Conservation (phyloP, 2,888 invertebrate species). For the Aphrophora alni region DNA sequence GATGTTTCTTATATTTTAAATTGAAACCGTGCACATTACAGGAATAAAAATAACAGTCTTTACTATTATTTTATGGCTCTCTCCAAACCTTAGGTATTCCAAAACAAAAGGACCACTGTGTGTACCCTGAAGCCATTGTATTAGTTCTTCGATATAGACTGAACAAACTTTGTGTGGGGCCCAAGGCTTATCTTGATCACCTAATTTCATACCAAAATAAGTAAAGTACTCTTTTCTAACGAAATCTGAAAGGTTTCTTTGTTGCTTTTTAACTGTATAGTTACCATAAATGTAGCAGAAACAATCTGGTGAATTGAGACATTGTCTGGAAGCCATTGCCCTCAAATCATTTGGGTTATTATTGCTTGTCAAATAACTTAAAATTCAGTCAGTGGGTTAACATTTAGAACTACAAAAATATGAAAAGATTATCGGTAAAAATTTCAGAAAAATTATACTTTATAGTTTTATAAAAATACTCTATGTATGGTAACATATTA, state of each 20-base stretch:
- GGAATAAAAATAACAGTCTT: neutral
- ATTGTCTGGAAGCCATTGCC: neutral
- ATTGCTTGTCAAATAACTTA: too few species aligned
- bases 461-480: too few species aligned
- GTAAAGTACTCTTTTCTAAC: slow-evolving; percentile 23
- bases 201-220: slow-evolving; percentile 15
- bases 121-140: neutral
- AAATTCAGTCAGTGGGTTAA: too few species aligned
- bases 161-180: slow-evolving; percentile 8
- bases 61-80: slow-evolving; percentile 4
- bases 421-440: too few species aligned
- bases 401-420: too few species aligned
- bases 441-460: too few species aligned
- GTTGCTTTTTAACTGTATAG: slow-evolving; percentile 14
- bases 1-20: slow-evolving; percentile 6
- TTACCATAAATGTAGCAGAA: slow-evolving; percentile 24
- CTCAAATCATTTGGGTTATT: too few species aligned
- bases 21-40: neutral
- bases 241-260: slow-evolving; percentile 22
- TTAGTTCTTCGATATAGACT: neutral
- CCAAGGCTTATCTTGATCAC: slow-evolving; percentile 12
- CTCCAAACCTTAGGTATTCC: slow-evolving; percentile 15
- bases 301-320: neutral
- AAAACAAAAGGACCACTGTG: neutral
- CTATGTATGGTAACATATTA: too few species aligned